Percentiles rank a stretch among this genome's conserved stretches.
Conservation (phyloP, 2,888 invertebrate genomes). For the Platycnemis pennipes region DNA sequence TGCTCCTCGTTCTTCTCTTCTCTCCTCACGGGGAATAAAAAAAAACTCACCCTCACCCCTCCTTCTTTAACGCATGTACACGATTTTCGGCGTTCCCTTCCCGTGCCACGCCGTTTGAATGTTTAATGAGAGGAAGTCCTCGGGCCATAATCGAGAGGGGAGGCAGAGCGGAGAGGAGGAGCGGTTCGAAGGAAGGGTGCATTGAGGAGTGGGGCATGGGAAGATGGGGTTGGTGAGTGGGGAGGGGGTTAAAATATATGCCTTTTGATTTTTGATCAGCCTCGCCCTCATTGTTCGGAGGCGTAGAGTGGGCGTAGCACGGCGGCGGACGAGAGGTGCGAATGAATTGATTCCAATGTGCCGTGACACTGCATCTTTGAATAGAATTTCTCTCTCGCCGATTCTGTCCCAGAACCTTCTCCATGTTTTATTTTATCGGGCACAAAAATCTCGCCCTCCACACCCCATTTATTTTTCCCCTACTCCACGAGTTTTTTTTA, state of each 20-base stretch:
- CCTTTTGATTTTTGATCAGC: constrained; percentile 43
- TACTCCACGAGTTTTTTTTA: not conserved
- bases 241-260: not conserved
- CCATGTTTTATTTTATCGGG: not conserved
- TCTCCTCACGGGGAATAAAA: not conserved
- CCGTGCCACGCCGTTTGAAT: constrained; percentile 14
- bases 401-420: not conserved
- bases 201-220: not conserved
- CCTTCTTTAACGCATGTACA: not conserved
- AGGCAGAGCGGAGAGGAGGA: not conserved
- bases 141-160: not conserved
- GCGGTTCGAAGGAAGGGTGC: not conserved
- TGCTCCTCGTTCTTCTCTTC: not conserved
- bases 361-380: constrained; percentile 56
- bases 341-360: constrained; percentile 35
- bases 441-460: not conserved
- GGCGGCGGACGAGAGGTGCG: not conserved
- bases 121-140: constrained; percentile 48
- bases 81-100: constrained; percentile 27
- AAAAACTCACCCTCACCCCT: not conserved
- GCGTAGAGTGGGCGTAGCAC: not conserved
- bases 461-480: not conserved
- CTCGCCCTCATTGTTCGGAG: not conserved
- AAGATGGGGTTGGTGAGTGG: not conserved
- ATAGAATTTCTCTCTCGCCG: constrained; percentile 15